phyloP scores from a whole-genome alignment of 2,888 invertebrate genomes.

The Dichetophora obliterata region DNA sequence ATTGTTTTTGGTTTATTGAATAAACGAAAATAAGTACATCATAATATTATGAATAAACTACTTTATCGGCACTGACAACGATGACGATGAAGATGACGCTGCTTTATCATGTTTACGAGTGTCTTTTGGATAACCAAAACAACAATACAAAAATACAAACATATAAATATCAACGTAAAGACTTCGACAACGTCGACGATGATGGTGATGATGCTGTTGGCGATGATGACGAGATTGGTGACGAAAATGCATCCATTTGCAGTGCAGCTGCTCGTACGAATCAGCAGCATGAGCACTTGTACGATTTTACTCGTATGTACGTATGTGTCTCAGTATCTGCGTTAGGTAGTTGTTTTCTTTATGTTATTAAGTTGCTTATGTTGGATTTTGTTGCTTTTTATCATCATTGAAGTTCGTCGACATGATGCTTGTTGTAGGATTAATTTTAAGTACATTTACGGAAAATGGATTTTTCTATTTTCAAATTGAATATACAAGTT shows the following conservation, averaged over 20 bases:
- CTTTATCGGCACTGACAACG: constrained; percentile 13
- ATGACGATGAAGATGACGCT: background rate
- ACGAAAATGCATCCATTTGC: background rate
- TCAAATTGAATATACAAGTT: background rate
- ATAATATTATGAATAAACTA: constrained; percentile 32
- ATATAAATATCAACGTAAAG: background rate
- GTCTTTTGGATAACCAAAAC: constrained; percentile 1
- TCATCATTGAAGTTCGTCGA: too few relatives aligned
- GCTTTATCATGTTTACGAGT: constrained; percentile 21
- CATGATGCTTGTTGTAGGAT: background rate
- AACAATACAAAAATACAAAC: background rate
- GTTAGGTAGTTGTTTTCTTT: background rate
- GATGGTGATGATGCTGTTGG: background rate
- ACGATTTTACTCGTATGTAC: background rate
- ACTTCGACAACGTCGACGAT: background rate
- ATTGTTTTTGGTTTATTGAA: constrained; percentile 37
- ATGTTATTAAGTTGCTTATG: background rate
- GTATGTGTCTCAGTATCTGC: background rate
- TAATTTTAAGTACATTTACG: background rate
- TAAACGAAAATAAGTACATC: constrained; percentile 19
- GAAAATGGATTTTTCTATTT: background rate
- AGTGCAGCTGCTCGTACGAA: background rate
- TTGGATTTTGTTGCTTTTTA: background rate
- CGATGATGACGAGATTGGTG: background rate
- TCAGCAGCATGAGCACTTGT: background rate